Evolutionary conservation across 2,797 vertebrate genomes (phyloP).

Genomic region (Mycteria americana): DNA sequence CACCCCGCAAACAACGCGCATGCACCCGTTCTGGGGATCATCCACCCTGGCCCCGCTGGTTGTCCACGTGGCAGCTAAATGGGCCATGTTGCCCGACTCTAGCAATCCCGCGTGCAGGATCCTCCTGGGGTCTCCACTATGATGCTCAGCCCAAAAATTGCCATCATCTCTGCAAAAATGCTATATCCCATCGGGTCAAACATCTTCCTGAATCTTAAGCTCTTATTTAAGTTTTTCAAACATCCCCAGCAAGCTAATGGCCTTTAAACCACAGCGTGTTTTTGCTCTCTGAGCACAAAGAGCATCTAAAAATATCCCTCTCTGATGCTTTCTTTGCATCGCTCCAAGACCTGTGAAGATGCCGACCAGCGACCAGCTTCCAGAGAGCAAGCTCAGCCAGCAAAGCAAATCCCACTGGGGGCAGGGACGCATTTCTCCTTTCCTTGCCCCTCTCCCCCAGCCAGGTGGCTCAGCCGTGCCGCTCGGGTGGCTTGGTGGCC

Average conservation of each 20-base stretch:
- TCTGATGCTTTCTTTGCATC: fast-evolving
- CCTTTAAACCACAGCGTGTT: background rate
- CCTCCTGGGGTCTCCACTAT: fast-evolving
- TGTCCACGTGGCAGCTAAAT: background rate
- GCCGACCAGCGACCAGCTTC: fast-evolving
- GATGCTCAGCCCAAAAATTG: fast-evolving
- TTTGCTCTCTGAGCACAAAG: background rate
- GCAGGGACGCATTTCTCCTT: background rate
- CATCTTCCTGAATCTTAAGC: background rate
- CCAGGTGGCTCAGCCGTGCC: background rate
- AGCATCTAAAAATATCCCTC: background rate
- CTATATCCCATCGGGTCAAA: background rate
- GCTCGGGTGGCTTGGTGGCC: fast-evolving
- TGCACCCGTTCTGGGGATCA: fast-evolving
- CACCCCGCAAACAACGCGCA: fast-evolving
- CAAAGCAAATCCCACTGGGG: background rate
- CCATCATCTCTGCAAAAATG: background rate
- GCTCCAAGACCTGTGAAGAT: background rate
- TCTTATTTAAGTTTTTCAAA: background rate
- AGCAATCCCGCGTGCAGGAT: fast-evolving
- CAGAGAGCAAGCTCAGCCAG: background rate
- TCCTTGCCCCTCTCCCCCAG: background rate
- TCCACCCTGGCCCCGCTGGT: fast-evolving
- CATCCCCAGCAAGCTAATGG: background rate
- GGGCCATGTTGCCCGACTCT: fast-evolving